phyloP scores from a whole-genome alignment of 2,888 invertebrate genomes.

The Buathra laborator region DNA sequence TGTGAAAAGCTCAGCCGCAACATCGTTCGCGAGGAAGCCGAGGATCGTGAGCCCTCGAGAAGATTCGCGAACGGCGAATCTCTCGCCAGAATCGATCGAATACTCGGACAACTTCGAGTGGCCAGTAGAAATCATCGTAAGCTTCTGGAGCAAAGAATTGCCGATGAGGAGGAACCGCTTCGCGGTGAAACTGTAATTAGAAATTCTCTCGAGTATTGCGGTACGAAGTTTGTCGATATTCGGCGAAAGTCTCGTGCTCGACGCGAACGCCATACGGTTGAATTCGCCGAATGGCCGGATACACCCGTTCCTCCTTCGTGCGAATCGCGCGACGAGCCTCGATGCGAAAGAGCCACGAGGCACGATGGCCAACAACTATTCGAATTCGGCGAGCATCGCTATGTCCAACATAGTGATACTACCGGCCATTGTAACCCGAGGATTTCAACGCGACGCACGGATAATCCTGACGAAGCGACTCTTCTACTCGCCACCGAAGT shows the following conservation, averaged over 20 bases:
- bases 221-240: slow-evolving; percentile 1
- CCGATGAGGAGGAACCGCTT: slow-evolving; percentile 56
- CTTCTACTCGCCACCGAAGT: slow-evolving; percentile 44
- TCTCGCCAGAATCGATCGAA: slow-evolving; percentile 77
- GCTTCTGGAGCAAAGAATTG: slow-evolving; percentile 77
- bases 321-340: neutral
- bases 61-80: slow-evolving; percentile 75
- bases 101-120: slow-evolving; percentile 78
- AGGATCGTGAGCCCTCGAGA: neutral
- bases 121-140: slow-evolving; percentile 80
- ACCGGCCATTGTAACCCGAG: neutral
- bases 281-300: neutral
- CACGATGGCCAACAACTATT: neutral
- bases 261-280: slow-evolving; percentile 4
- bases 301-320: neutral
- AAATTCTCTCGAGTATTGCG: neutral
- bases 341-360: neutral
- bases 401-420: neutral
- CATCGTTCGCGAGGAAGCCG: neutral
- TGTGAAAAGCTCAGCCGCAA: neutral
- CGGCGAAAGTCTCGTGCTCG: slow-evolving; percentile 15
- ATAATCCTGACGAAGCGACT: slow-evolving; percentile 42
- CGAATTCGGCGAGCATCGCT: slow-evolving; percentile 3
- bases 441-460: slow-evolving; percentile 2
- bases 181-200: slow-evolving; percentile 20